These are phyloP conservation scores for Perdita meconis DNA, from an alignment of 2,888 invertebrate genomes.

Conservation along the genomic window DNA sequence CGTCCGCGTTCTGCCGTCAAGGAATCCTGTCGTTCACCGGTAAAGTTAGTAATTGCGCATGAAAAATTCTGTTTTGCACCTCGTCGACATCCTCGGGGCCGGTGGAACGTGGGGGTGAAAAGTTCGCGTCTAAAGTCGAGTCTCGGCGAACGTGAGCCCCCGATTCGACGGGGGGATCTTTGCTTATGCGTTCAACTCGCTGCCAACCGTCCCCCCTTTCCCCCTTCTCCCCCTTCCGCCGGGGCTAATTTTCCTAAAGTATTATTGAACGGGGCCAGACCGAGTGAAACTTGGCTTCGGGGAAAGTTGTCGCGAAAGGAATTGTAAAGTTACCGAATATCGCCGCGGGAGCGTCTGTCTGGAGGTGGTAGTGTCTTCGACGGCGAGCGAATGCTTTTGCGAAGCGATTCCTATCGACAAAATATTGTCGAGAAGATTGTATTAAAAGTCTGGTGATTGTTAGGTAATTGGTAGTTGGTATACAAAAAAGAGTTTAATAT, in stretches of 20 bases:
- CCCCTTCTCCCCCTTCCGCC: not conserved
- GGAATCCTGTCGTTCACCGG: not conserved
- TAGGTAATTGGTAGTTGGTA: no score
- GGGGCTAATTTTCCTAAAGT: constrained; percentile 39
- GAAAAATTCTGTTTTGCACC: constrained; percentile 29
- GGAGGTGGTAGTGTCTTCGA: constrained; percentile 4
- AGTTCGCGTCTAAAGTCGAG: not conserved
- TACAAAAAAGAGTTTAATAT: no score
- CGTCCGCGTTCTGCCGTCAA: not conserved
- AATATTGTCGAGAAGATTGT: not conserved
- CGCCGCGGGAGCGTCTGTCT: constrained; percentile 15
- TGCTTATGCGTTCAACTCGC: constrained; percentile 27
- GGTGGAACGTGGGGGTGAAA: constrained; percentile 5
- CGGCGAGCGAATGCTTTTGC: not conserved
- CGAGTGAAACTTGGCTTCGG: constrained; percentile 19
- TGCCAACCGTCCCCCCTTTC: constrained; percentile 1
- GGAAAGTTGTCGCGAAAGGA: constrained; percentile 31
- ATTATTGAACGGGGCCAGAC: constrained; percentile 26
- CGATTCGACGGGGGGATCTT: constrained; percentile 19
- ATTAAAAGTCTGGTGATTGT: not conserved
- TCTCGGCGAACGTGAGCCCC: constrained; percentile 9
- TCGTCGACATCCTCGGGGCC: constrained; percentile 11
- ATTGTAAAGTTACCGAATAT: constrained; percentile 42
- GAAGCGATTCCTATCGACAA: constrained; percentile 2
- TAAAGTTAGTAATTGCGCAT: constrained; percentile 22